These are phyloP conservation scores for Mormyrops boulengeri DNA, from an alignment of 2,797 vertebrate species.

Conservation along the genomic window DNA sequence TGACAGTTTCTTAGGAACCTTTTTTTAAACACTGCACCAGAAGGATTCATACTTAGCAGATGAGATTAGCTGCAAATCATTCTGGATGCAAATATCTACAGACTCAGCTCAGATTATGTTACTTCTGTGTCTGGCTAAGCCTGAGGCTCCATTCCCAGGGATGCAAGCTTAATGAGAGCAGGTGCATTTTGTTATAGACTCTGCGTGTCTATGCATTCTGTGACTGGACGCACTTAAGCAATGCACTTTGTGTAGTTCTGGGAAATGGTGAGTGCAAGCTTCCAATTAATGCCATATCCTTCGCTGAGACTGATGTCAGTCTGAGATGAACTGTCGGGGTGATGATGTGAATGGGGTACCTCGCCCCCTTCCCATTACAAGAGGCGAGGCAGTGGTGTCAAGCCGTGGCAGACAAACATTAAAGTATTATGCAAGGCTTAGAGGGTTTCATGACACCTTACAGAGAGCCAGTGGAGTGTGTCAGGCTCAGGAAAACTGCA, in stretches of 20 bases:
- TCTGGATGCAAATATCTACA: conserved; percentile 2
- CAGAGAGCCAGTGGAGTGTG: not conserved
- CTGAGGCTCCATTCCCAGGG: not conserved
- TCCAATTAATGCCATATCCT: not conserved
- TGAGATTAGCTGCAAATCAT: not conserved
- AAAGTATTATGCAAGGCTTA: not conserved
- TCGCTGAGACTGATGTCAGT: not conserved
- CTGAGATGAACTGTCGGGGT: not conserved
- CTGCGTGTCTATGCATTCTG: not conserved
- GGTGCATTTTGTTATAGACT: not conserved
- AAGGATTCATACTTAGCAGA: not conserved
- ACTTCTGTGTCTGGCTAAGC: not conserved
- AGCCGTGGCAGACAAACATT: not conserved
- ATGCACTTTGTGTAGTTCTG: not conserved
- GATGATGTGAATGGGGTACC: not conserved
- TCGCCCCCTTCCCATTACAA: not conserved
- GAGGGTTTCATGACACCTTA: not conserved
- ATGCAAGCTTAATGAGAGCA: conserved; percentile 1
- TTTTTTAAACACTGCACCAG: not conserved
- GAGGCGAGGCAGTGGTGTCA: not conserved
- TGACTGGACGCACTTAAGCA: not conserved
- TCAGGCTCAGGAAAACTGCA: not conserved
- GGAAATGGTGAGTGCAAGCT: not conserved
- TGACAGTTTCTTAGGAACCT: not conserved
- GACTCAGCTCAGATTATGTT: not conserved